phyloP scores from a whole-genome alignment of 1,140 invertebrate species.

The Campoletis sonorensis region DNA sequence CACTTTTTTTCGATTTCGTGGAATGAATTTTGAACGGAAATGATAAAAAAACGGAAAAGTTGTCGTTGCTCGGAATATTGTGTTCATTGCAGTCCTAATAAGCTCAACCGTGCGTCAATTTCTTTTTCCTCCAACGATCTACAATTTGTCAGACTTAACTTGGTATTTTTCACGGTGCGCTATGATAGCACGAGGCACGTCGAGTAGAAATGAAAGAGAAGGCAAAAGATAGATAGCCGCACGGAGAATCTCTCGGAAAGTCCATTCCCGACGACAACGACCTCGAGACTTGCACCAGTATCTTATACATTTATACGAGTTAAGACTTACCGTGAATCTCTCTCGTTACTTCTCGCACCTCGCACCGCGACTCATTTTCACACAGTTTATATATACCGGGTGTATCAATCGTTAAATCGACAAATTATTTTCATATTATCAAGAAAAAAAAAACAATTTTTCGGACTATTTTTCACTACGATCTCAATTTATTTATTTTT shows the following conservation, averaged over 20 bases:
- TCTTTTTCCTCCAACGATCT: too few species aligned
- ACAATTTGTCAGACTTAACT: slow-evolving; percentile 1
- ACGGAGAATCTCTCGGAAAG: neutral
- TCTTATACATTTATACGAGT: neutral
- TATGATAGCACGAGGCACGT: neutral
- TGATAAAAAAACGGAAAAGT: too few species aligned
- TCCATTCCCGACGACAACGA: neutral
- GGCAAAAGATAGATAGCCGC: neutral
- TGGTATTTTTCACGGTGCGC: neutral
- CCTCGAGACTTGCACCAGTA: neutral
- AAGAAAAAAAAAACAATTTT: too few species aligned
- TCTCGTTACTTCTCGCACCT: neutral
- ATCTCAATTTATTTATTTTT: too few species aligned
- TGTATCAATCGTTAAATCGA: too few species aligned
- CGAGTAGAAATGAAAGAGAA: neutral
- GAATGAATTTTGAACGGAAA: too few species aligned
- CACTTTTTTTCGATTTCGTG: too few species aligned
- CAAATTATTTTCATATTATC: too few species aligned
- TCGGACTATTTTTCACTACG: too few species aligned
- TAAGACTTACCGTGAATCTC: slow-evolving; percentile 3
- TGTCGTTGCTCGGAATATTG: too few species aligned
- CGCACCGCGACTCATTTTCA: neutral
- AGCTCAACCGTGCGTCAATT: slow-evolving; percentile 24
- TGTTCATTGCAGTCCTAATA: neutral
- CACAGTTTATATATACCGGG: neutral